Evolutionary conservation across 2,113 vertebrate species (phyloP).

Genomic region (Dunckerocampus dactyliophorus): DNA sequence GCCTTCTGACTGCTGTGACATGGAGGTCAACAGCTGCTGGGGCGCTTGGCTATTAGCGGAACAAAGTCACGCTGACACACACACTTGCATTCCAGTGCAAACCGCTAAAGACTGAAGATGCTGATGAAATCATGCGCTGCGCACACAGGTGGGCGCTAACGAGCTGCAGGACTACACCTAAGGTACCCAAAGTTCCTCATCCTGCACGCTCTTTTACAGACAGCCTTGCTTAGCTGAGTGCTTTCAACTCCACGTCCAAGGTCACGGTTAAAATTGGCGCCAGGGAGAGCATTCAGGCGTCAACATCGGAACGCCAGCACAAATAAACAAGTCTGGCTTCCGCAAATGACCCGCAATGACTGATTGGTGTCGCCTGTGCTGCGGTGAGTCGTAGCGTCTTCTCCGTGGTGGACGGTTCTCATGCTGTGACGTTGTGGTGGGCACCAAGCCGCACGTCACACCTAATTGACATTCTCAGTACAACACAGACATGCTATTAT

Average conservation of each 20-base stretch:
- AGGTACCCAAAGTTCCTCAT: constrained; percentile 12
- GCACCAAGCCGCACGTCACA: not conserved
- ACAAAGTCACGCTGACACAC: constrained; percentile 38
- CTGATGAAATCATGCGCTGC: not conserved
- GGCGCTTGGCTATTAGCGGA: constrained; percentile 45
- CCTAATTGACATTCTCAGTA: constrained; percentile 21
- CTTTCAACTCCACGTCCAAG: constrained; percentile 37
- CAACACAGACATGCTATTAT: not conserved
- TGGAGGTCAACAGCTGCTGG: constrained; percentile 49
- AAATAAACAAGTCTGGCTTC: constrained; percentile 43
- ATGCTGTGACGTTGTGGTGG: not conserved
- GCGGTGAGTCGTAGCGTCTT: constrained; percentile 16
- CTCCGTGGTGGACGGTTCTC: constrained; percentile 13
- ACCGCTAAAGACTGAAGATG: not conserved
- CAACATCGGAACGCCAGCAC: constrained; percentile 23
- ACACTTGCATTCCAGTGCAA: constrained; percentile 6
- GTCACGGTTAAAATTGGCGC: constrained; percentile 44
- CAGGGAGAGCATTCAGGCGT: constrained; percentile 13
- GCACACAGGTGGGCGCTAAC: not conserved
- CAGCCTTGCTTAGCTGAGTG: constrained; percentile 24
- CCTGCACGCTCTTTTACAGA: constrained; percentile 22
- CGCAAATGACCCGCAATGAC: constrained; percentile 26
- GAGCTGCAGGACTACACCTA: not conserved
- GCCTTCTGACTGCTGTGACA: constrained; percentile 46
- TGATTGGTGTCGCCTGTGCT: constrained; percentile 15